Conservation (phyloP, 1,140 invertebrate genomes). For the Lineus longissimus region DNA sequence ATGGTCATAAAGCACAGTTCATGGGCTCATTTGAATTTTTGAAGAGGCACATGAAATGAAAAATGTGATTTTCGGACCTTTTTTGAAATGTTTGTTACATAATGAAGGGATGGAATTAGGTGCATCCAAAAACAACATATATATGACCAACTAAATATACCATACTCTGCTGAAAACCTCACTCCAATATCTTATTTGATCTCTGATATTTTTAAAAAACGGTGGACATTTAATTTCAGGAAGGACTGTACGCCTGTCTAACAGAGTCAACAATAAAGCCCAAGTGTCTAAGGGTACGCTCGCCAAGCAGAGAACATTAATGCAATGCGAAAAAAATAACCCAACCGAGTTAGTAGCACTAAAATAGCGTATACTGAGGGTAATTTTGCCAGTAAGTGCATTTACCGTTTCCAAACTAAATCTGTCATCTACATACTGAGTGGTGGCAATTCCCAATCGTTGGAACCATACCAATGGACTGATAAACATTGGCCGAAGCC, state of each 20-base stretch:
- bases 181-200: too few species aligned
- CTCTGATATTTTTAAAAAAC: too few species aligned
- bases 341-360: not conserved
- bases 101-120: too few species aligned
- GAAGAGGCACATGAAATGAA: too few species aligned
- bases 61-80: too few species aligned
- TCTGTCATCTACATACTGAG: constrained; percentile 22
- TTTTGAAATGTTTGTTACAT: too few species aligned
- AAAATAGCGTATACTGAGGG: not conserved
- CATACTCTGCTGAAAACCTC: too few species aligned
- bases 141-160: too few species aligned
- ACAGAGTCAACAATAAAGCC: constrained; percentile 18
- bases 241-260: constrained; percentile 6
- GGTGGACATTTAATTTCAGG: not conserved
- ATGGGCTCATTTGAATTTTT: too few species aligned
- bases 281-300: constrained; percentile 8
- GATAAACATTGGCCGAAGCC: constrained; percentile 18
- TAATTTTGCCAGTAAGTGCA: not conserved
- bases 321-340: constrained; percentile 3
- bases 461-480: constrained; percentile 13
- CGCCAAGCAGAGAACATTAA: constrained; percentile 12
- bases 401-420: not conserved
- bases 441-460: constrained; percentile 11
- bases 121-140: too few species aligned
- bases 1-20: too few species aligned